phyloP scores from a whole-genome alignment of 2,888 invertebrate species.

The Cerceris ruficornis region DNA sequence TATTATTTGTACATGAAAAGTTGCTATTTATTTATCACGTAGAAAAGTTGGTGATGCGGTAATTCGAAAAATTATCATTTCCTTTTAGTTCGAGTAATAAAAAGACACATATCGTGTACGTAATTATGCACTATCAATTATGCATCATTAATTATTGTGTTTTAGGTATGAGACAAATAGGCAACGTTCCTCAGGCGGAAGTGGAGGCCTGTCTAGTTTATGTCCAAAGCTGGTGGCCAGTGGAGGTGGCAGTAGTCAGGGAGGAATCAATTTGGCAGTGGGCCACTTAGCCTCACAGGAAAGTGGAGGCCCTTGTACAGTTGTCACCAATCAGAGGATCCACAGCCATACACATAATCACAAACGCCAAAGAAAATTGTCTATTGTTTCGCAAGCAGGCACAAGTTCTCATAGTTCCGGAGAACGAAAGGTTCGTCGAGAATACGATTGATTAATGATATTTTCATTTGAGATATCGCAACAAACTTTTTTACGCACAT shows the following conservation, averaged over 20 bases:
- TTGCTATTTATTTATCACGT: no score
- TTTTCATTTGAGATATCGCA: neutral
- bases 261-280: slow-evolving; percentile 77
- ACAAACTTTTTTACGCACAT: neutral
- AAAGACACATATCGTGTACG: no score
- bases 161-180: slow-evolving; percentile 81
- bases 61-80: no score
- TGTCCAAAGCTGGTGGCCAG: slow-evolving; percentile 79
- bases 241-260: slow-evolving; percentile 75
- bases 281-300: slow-evolving; percentile 79
- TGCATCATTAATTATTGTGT: slow-evolving; percentile 38
- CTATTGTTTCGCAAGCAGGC: slow-evolving; percentile 75
- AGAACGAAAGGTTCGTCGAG: slow-evolving; percentile 73
- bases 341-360: slow-evolving; percentile 73
- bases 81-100: no score
- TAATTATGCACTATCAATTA: slow-evolving; percentile 8
- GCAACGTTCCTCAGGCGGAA: slow-evolving; percentile 79
- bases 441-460: neutral
- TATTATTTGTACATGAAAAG: neutral
- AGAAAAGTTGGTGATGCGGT: no score
- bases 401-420: slow-evolving; percentile 68
- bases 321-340: slow-evolving; percentile 74
- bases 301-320: slow-evolving; percentile 71
- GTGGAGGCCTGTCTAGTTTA: slow-evolving; percentile 78
- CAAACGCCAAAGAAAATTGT: slow-evolving; percentile 78